Percentiles rank a stretch among this genome's conserved stretches.
Evolutionary conservation across 2,113 vertebrate species (phyloP).

Genomic region (Catagonus wagneri): DNA sequence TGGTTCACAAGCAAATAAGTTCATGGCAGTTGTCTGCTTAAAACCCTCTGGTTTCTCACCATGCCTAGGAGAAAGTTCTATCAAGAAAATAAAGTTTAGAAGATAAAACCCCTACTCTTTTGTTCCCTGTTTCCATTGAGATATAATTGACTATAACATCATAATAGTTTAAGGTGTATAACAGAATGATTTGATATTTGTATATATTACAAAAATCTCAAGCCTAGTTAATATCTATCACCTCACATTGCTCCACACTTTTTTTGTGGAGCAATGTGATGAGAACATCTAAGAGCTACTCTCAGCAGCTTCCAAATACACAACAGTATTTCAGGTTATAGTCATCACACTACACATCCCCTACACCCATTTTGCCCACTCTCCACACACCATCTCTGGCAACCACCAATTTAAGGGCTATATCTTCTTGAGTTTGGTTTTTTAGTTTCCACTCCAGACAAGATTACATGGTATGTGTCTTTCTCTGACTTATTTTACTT

Average conservation of each 20-base stretch:
- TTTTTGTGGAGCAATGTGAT: not conserved
- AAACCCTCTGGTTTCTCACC: not conserved
- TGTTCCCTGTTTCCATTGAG: not conserved
- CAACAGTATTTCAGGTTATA: not conserved
- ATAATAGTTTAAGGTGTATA: not conserved
- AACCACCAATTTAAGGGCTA: not conserved
- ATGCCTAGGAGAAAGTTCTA: not conserved
- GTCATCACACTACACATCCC: not conserved
- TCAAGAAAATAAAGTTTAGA: not conserved
- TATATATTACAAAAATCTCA: not conserved
- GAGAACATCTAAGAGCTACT: not conserved
- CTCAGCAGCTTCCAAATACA: not conserved
- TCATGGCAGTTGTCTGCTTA: not conserved
- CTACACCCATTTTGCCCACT: not conserved
- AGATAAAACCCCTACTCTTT: not conserved
- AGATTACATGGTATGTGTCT: not conserved
- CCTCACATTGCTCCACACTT: not conserved
- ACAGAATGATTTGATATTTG: not conserved
- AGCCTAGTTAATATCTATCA: not conserved
- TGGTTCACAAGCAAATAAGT: not conserved
- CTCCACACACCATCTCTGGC: not conserved
- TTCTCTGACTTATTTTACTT: not conserved
- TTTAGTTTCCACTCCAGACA: not conserved
- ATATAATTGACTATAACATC: not conserved
- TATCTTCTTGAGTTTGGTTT: too few species aligned